Evolutionary conservation across 2,113 vertebrate genomes (phyloP).

Genomic region (Garra rufa): DNA sequence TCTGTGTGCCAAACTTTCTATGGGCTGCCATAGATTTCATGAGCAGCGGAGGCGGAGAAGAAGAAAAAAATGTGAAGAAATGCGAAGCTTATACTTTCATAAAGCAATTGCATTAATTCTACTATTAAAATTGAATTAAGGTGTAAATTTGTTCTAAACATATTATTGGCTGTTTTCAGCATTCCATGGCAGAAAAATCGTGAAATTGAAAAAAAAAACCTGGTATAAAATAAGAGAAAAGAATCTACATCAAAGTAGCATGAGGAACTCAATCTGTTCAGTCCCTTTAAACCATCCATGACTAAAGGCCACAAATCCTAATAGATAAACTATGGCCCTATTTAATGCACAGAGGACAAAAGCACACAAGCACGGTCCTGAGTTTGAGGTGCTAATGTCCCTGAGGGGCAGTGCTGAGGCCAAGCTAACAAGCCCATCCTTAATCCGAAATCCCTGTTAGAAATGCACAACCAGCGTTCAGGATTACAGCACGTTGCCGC

Average conservation of each 20-base stretch:
- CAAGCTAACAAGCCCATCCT: constrained; percentile 65
- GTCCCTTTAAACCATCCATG: background rate
- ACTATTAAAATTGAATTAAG: background rate
- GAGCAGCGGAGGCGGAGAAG: too few species aligned
- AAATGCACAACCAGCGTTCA: constrained; percentile 67
- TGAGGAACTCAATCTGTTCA: background rate
- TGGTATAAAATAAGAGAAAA: background rate
- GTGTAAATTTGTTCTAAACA: background rate
- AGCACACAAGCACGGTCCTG: constrained; percentile 38
- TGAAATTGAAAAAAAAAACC: background rate
- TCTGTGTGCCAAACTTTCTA: too few species aligned
- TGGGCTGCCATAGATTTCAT: too few species aligned
- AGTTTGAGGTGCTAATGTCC: constrained; percentile 50
- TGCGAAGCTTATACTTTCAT: background rate
- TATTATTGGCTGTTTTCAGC: background rate
- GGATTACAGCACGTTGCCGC: constrained; percentile 68
- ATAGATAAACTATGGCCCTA: constrained; percentile 9
- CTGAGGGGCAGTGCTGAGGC: constrained; percentile 48
- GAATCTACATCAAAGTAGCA: background rate
- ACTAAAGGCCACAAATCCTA: constrained; percentile 34
- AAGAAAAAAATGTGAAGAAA: too few species aligned
- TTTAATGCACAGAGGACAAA: constrained; percentile 49
- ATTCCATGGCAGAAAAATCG: background rate
- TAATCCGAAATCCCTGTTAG: constrained; percentile 71
- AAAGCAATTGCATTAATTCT: background rate